Evolutionary conservation across 2,113 vertebrate genomes (phyloP), one percentile per base, ranked within the genome.

Genomic region (Taurulus bubalis): DNA sequence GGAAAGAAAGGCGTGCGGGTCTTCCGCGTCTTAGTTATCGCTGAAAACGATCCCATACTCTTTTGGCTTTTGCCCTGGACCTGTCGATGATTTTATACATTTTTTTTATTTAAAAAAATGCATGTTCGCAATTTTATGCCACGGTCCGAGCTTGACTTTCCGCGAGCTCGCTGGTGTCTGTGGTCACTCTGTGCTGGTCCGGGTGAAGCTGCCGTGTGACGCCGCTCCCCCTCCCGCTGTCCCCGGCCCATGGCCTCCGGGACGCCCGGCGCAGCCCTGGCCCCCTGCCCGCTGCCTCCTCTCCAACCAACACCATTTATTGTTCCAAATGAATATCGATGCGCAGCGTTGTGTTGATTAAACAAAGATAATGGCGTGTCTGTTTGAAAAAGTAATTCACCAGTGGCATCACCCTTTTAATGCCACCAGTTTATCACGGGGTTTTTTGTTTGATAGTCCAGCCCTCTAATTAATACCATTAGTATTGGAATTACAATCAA

Each of bases 321-420:
- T 71, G 79, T 77, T 83, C 47, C 72, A 82, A 88, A 87, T 88
- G 77, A 89, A 86, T 84, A 87, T 93, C 85, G 82, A 88, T 89
- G 85, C 80, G 65, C 75, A 75, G 76, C 67, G 56, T 85, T 82
- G 58, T 74, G 69, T 60, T 85, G 80, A 87, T 89, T 79, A 82
- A 89, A 95, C 95, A 94, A 60, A 84, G 64, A 80, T 85, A 68
- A 82, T 8, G 20, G 53, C 51, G 53, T 77, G 86, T 82, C 45
- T 70, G 81, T 84, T 85, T 5, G 40, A 49, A 79, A n/a, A 80
- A 85, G 59, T 80, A 77, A 85, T 85, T 80, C 79, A 32, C 58
- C 76, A 73, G 65, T 73, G 81, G 73, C 73, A 60, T 73, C 60
- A 51, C 77, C 75, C 63, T 84, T 79, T 75, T 83, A 64, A 77